Evolutionary conservation across 1,140 invertebrate genomes (phyloP).

Genomic region (Andricus grossulariae): DNA sequence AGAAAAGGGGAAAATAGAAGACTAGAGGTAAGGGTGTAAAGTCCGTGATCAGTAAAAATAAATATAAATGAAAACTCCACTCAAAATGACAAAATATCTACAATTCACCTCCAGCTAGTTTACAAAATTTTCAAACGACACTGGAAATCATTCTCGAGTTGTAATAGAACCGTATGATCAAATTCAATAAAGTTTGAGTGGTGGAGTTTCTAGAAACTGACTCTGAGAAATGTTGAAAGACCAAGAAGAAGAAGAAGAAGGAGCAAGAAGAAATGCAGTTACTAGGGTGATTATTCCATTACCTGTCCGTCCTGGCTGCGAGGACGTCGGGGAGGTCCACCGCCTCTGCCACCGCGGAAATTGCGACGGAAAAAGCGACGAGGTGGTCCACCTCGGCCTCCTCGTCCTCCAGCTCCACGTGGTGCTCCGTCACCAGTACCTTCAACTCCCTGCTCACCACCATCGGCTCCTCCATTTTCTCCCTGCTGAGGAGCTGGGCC

Average conservation of each 20-base stretch:
- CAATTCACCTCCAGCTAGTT: neutral
- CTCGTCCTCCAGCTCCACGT: conserved; percentile 72
- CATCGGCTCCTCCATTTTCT: conserved; percentile 67
- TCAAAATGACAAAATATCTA: neutral
- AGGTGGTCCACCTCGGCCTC: conserved; percentile 75
- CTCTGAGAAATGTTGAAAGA: neutral
- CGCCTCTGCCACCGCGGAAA: conserved; percentile 78
- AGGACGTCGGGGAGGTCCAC: conserved; percentile 73
- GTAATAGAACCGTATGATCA: no score
- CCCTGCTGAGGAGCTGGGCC: conserved; percentile 67
- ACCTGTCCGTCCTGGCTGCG: conserved; percentile 79
- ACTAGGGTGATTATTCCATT: conserved; percentile 34
- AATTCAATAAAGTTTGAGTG: no score
- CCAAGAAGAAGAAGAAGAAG: no score
- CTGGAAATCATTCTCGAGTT: no score
- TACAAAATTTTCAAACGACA: no score
- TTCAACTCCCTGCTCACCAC: conserved; percentile 65
- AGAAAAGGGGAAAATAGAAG: no score
- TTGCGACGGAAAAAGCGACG: conserved; percentile 82
- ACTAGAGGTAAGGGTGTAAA: no score
- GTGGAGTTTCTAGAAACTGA: neutral
- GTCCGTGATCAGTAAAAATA: no score
- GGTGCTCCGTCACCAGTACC: conserved; percentile 67
- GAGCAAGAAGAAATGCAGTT: conserved; percentile 22
- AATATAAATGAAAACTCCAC: no score